Conservation (phyloP, 1,140 invertebrate species). For the Neodiprion lecontei region DNA sequence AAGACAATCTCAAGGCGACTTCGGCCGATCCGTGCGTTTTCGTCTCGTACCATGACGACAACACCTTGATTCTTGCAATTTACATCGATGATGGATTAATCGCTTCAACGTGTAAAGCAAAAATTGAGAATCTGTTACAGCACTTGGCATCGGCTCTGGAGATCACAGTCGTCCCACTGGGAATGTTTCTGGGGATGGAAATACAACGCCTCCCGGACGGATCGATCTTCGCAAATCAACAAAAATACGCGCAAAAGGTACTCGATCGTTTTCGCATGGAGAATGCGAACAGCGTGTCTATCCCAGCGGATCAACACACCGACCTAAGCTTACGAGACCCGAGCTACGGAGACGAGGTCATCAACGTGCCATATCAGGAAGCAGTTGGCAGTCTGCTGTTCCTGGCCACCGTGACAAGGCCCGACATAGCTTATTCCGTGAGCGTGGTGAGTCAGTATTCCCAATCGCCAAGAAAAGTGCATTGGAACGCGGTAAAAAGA, state of each 20-base stretch:
- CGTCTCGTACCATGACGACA: slow-evolving; percentile 25
- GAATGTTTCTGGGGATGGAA: slow-evolving; percentile 23
- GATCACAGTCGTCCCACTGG: slow-evolving; percentile 19
- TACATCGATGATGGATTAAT: slow-evolving; percentile 38
- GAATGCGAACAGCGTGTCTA: slow-evolving; percentile 17
- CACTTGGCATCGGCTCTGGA: slow-evolving; percentile 25
- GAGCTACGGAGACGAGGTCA: slow-evolving; percentile 24
- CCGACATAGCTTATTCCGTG: slow-evolving; percentile 57
- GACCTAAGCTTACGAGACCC: background rate
- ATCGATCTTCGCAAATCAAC: slow-evolving; percentile 28
- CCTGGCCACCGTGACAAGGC: slow-evolving; percentile 50
- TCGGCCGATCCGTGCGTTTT: slow-evolving; percentile 52
- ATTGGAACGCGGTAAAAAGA: slow-evolving; percentile 36
- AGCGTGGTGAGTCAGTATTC: slow-evolving; percentile 29
- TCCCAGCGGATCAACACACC: slow-evolving; percentile 16
- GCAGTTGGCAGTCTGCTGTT: slow-evolving; percentile 52
- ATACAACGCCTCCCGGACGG: slow-evolving; percentile 19
- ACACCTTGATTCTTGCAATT: slow-evolving; percentile 41
- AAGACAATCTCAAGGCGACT: slow-evolving; percentile 44
- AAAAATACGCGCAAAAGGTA: slow-evolving; percentile 20
- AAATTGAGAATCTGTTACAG: slow-evolving; percentile 9
- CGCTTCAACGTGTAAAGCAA: background rate
- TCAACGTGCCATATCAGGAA: slow-evolving; percentile 34
- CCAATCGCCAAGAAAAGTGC: slow-evolving; percentile 26
- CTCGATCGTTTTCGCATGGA: slow-evolving; percentile 23